These are phyloP conservation scores for Caenorhabditis afra DNA, from an alignment of 2,888 invertebrate genomes.

Conservation along the genomic window DNA sequence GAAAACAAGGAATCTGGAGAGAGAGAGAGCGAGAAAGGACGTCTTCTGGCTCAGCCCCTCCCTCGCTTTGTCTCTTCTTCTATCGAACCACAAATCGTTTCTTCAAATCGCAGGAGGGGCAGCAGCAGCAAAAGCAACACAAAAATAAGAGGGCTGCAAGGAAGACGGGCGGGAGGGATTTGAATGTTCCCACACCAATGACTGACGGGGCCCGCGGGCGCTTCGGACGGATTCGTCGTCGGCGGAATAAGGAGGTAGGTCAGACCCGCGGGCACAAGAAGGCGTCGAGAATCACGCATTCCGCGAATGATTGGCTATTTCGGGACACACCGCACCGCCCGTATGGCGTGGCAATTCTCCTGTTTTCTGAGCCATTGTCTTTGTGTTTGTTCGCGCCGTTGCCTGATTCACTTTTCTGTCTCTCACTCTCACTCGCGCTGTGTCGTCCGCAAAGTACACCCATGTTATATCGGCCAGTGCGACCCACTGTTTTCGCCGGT, in stretches of 20 bases:
- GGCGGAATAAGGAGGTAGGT: background rate
- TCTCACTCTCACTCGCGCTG: background rate
- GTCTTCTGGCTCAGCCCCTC: background rate
- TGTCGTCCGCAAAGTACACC: conserved; percentile 8
- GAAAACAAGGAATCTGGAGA: background rate
- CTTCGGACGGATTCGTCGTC: background rate
- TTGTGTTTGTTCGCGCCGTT: background rate
- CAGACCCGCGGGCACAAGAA: background rate
- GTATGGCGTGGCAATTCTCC: conserved; percentile 1
- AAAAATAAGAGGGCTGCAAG: background rate
- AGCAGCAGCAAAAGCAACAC: background rate
- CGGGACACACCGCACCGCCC: background rate
- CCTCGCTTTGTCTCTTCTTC: background rate
- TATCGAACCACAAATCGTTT: conserved; percentile 1
- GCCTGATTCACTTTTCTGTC: background rate
- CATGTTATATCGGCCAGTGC: conserved; percentile 3
- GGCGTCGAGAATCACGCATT: conserved; percentile 9
- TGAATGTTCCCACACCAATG: conserved; percentile 18
- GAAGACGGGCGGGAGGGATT: conserved; percentile 1
- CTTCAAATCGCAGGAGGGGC: too few relatives aligned
- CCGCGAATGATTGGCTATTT: too few relatives aligned
- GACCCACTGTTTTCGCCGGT: background rate
- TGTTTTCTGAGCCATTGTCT: background rate
- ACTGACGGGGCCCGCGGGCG: conserved; percentile 13
- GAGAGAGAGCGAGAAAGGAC: conserved; percentile 9